Conservation (phyloP, 2,113 vertebrate genomes). For the Mirza zaza region DNA sequence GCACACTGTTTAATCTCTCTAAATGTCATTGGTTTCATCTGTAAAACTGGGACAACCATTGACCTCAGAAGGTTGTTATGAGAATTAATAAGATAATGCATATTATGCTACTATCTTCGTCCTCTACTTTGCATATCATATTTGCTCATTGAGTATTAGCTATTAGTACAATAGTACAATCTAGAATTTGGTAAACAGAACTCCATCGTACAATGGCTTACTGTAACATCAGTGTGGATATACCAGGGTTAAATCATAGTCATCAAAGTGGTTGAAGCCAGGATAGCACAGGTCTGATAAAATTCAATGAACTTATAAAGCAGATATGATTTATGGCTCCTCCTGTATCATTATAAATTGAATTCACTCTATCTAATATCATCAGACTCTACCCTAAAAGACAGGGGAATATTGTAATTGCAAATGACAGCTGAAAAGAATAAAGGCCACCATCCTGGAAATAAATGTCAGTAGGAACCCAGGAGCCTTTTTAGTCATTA, state of each 20-base stretch:
- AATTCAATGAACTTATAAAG: background rate
- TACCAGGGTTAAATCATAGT: background rate
- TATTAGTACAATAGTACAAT: background rate
- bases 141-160: background rate
- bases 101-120: background rate
- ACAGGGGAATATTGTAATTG: constrained; percentile 18
- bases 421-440: constrained; percentile 28
- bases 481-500: constrained; percentile 22
- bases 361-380: constrained; percentile 46
- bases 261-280: background rate
- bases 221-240: background rate
- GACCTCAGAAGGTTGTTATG: background rate
- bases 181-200: background rate
- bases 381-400: constrained; percentile 20
- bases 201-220: background rate
- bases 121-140: background rate
- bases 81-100: background rate
- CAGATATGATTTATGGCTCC: background rate
- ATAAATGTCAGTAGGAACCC: constrained; percentile 35
- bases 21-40: background rate
- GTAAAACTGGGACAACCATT: background rate
- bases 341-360: constrained; percentile 36
- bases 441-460: constrained; percentile 37
- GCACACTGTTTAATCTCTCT: background rate
- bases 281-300: background rate